Evolutionary conservation across 2,797 vertebrate genomes (phyloP), one percentile per base, ranked within the genome.

Genomic region (Lophotriccus pileatus): DNA sequence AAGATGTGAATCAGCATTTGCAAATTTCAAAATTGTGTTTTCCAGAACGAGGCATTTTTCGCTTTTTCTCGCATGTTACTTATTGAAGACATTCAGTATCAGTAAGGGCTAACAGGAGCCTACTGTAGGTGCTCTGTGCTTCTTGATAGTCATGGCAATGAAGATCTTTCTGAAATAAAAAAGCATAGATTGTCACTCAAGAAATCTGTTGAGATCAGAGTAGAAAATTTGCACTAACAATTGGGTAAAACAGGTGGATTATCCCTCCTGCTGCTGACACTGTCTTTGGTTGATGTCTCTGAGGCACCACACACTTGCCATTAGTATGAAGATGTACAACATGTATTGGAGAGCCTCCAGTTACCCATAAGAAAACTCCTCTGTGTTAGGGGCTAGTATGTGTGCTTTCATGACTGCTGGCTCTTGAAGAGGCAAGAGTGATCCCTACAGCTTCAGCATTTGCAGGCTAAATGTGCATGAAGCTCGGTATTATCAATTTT

Each of bases 111-210:
- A 53, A 81, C 22, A 14, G 27, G 12, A 93, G 17, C 28, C 15
- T 72, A 13, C 39, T 41, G 7, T 30, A 4, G 34, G 27, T 66
- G 12, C 25, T 88, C 19, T 30, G 15, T 78, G 20, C 36, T 52
- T 34, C 72, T 75, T 75, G 41, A 59, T 77, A 49, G n/a, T 81
- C 43, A 32, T 9, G 28, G 23, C 30, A 68, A 75, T 27, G 24
- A 91, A 78, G 73, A 58, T 41, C 25, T 72, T 94, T 86, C 66
- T 90, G 79, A 88, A 92, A 47, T 24, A 84, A 85, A 91, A 28
- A 44, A 32, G 4, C 30, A 47, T 25, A 67, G n/a, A 77, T 47
- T 68, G 39, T 86, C 66, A 34, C 43, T 81, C 36, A 66, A 77
- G 56, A 77, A 91, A 62, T 62, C 66, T 86, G 36, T 39, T 4